These are phyloP conservation scores for Mesoligia furuncula DNA, from an alignment of 2,888 invertebrate species.

Conservation along the genomic window DNA sequence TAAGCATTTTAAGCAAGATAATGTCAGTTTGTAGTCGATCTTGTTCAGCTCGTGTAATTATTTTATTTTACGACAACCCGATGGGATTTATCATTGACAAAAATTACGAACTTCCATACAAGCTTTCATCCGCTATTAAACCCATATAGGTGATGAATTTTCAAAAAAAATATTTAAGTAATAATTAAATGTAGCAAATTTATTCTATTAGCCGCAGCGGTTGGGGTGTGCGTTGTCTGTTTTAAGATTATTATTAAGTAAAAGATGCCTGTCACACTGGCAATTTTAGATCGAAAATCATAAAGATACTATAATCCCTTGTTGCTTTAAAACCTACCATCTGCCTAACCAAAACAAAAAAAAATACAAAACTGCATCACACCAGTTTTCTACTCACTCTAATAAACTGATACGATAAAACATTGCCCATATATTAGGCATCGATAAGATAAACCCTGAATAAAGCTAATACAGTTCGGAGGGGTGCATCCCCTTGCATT, in stretches of 20 bases:
- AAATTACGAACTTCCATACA: background rate
- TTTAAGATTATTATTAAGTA: background rate
- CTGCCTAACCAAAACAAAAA: background rate
- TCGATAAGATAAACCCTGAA: constrained; percentile 69
- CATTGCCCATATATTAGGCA: constrained; percentile 54
- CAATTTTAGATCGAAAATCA: background rate
- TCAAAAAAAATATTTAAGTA: no score
- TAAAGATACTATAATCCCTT: background rate
- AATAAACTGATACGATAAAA: constrained; percentile 60
- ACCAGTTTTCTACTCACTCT: constrained; percentile 57
- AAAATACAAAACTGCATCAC: constrained; percentile 3
- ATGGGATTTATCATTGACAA: background rate
- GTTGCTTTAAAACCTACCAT: background rate
- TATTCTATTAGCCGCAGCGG: background rate
- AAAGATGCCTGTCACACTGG: background rate
- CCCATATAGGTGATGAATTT: no score
- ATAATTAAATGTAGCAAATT: background rate
- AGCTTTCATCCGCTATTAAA: background rate
- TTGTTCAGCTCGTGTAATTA: background rate
- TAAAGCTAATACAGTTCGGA: constrained; percentile 70
- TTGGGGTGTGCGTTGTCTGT: background rate
- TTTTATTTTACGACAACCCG: background rate
- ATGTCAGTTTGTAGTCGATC: background rate
- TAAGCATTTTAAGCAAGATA: background rate
- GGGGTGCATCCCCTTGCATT: constrained; percentile 64